Conservation (phyloP, 2,113 vertebrate species). For the Corvus hawaiiensis region DNA sequence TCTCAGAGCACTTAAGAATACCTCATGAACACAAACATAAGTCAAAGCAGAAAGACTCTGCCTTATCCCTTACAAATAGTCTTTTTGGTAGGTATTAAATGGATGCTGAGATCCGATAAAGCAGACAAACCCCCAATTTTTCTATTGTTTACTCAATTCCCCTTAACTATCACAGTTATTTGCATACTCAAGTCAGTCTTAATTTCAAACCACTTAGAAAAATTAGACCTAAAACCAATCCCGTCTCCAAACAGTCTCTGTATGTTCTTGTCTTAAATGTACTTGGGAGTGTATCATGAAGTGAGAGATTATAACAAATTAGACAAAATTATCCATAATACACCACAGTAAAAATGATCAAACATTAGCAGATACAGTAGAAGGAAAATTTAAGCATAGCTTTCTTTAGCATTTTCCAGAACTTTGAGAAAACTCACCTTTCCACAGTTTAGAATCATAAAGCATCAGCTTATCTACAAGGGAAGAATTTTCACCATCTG, state of each 20-base stretch:
- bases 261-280: background rate
- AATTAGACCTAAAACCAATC: background rate
- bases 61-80: background rate
- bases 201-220: background rate
- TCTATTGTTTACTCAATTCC: background rate
- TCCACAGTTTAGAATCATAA: constrained; percentile 96
- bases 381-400: background rate
- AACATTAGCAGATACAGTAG: background rate
- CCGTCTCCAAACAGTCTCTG: background rate
- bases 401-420: background rate
- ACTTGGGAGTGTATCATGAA: background rate
- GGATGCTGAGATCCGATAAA: background rate
- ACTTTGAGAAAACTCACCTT: constrained; percentile 75
- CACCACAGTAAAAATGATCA: background rate
- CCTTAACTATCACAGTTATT: background rate
- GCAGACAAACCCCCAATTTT: background rate
- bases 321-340: background rate
- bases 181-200: background rate
- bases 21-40: background rate
- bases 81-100: background rate
- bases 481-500: constrained; percentile 88
- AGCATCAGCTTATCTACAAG: constrained; percentile 93
- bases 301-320: background rate
- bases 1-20: background rate
- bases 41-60: background rate